These are phyloP conservation scores for Drosophila meridionalis DNA, from an alignment of 2,888 invertebrate species.

Conservation along the genomic window DNA sequence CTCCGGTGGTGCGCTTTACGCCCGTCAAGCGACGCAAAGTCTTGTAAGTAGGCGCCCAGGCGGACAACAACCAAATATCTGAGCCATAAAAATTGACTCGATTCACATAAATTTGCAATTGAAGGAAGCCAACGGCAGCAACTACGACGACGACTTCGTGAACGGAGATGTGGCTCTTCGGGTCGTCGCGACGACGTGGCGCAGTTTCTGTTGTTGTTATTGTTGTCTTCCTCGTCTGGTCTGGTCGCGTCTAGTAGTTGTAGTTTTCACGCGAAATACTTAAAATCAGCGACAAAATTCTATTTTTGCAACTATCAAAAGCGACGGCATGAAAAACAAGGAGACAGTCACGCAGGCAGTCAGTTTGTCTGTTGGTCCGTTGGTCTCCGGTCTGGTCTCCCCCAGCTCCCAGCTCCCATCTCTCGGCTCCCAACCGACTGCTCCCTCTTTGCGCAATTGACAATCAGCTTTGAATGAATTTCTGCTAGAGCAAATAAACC, in stretches of 20 bases:
- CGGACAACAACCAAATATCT: constrained; percentile 46
- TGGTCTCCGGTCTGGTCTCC: constrained; percentile 3
- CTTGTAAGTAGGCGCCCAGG: constrained; percentile 42
- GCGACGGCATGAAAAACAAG: constrained; percentile 63
- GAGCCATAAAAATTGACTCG: constrained; percentile 76
- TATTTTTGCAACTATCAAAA: constrained; percentile 76
- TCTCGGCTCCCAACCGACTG: background rate
- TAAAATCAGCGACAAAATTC: constrained; percentile 80
- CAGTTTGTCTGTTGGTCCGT: constrained; percentile 41
- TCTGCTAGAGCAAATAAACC: constrained; percentile 22
- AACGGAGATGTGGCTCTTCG: constrained; percentile 4
- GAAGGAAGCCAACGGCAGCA: constrained; percentile 52
- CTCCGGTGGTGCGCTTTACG: constrained; percentile 79
- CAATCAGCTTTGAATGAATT: constrained; percentile 72
- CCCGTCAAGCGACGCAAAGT: constrained; percentile 81
- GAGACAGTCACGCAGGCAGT: constrained; percentile 52
- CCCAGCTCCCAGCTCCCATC: background rate
- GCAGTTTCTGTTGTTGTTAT: constrained; percentile 15
- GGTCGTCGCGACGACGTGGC: constrained; percentile 12
- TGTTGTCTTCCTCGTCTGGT: constrained; percentile 29
- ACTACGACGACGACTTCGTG: background rate
- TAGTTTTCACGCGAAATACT: constrained; percentile 80
- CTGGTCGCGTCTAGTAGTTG: constrained; percentile 61
- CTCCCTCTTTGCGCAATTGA: constrained; percentile 38
- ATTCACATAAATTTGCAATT: constrained; percentile 78